phyloP scores from a whole-genome alignment of 2,888 invertebrate species.

The Gymnocheta viridis region DNA sequence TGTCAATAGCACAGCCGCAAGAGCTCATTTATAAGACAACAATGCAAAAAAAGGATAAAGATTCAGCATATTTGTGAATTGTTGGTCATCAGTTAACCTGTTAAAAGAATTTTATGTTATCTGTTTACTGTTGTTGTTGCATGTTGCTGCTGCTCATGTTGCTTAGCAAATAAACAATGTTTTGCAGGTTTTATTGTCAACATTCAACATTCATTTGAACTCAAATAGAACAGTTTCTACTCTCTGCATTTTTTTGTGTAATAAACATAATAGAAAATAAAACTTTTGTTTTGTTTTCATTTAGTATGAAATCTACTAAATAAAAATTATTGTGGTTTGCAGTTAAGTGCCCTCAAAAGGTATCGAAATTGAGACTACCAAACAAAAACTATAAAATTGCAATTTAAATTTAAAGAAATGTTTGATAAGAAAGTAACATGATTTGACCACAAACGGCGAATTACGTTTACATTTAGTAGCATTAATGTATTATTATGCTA shows the following conservation, averaged over 20 bases:
- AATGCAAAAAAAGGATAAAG: neutral
- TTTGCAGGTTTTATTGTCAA: slow-evolving; percentile 19
- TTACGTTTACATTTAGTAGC: too few species aligned
- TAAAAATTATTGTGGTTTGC: slow-evolving; percentile 1
- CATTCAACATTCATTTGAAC: slow-evolving; percentile 33
- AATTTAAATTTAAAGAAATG: neutral
- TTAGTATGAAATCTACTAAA: slow-evolving; percentile 8
- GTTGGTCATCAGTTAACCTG: slow-evolving; percentile 13
- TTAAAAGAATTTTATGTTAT: neutral
- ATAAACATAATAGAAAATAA: neutral
- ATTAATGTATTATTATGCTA: too few species aligned
- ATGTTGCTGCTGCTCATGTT: neutral
- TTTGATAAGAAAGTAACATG: neutral
- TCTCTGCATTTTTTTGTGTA: slow-evolving; percentile 25
- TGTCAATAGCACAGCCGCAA: slow-evolving; percentile 29
- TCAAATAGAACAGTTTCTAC: slow-evolving; percentile 48
- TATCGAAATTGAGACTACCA: neutral
- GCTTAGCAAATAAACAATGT: slow-evolving; percentile 4
- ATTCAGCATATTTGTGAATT: neutral
- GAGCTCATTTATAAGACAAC: slow-evolving; percentile 23
- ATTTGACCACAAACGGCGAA: neutral
- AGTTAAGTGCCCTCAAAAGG: neutral
- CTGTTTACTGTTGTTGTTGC: neutral
- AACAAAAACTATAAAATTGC: neutral
- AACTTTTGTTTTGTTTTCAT: slow-evolving; percentile 13